Evolutionary conservation across 2,888 invertebrate species (phyloP).

Genomic region (Drosophila formosana): DNA sequence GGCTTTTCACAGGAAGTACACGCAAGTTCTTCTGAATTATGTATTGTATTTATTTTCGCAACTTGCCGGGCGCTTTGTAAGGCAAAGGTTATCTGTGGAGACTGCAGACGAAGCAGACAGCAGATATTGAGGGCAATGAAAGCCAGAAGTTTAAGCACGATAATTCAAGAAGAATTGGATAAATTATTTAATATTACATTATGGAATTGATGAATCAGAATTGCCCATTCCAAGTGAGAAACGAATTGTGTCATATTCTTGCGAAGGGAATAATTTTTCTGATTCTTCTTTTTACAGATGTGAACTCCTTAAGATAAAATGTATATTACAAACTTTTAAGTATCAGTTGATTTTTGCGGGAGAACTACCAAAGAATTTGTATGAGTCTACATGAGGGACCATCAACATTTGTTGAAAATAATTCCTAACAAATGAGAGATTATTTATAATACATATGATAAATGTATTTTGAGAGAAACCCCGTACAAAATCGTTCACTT

Average conservation of each 20-base stretch:
- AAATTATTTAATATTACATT: background rate
- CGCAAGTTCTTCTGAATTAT: constrained; percentile 23
- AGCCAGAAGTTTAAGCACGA: background rate
- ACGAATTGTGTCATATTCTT: background rate
- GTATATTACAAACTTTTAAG: too few species aligned
- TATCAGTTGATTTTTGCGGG: too few species aligned
- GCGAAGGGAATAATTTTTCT: too few species aligned
- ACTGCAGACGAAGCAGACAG: background rate
- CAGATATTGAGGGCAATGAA: background rate
- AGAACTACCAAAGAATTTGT: background rate
- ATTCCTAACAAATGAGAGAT: constrained; percentile 29
- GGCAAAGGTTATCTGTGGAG: constrained; percentile 9
- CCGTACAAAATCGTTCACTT: constrained; percentile 25
- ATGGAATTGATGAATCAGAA: background rate
- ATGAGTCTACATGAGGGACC: background rate
- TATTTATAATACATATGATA: constrained; percentile 48
- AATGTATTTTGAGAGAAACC: constrained; percentile 36
- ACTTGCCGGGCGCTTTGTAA: background rate
- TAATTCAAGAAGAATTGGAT: background rate
- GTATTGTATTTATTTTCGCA: constrained; percentile 14
- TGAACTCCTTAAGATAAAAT: too few species aligned
- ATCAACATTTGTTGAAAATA: constrained; percentile 12
- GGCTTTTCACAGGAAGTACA: constrained; percentile 37
- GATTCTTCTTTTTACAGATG: too few species aligned
- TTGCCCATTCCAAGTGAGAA: background rate